phyloP scores from a whole-genome alignment of 2,797 vertebrate genomes.

The Podarcis lilfordi region DNA sequence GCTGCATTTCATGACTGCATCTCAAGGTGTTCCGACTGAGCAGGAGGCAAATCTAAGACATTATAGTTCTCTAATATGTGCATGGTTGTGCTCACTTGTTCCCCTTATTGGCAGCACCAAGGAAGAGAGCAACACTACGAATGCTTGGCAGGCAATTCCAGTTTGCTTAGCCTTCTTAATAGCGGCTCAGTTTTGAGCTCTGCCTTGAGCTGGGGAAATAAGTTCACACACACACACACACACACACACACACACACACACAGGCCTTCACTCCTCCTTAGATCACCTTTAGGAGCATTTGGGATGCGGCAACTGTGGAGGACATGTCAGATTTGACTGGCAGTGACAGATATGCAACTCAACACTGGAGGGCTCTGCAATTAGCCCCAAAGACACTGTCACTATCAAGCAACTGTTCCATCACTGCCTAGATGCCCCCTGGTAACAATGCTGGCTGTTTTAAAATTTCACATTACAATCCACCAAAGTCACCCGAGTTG shows the following conservation, averaged over 20 bases:
- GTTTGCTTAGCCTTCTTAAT: neutral
- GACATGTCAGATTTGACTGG: conserved; percentile 62
- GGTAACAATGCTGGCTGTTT: conserved; percentile 67
- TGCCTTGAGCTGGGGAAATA: neutral
- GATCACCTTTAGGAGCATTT: conserved; percentile 50
- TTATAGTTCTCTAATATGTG: neutral
- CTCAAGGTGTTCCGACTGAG: conserved; percentile 10
- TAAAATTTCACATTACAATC: conserved; percentile 65
- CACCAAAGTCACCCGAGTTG: conserved; percentile 56
- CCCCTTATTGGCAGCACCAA: neutral
- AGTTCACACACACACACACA: neutral
- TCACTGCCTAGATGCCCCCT: conserved; percentile 67
- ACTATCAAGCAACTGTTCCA: conserved; percentile 53
- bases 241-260: neutral
- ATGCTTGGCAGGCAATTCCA: neutral
- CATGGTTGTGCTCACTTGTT: neutral
- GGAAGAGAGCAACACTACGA: neutral
- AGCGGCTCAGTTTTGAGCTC: conserved; percentile 32
- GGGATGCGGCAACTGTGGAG: conserved; percentile 41
- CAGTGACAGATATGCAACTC: conserved; percentile 56
- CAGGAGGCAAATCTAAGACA: neutral
- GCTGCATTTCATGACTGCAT: conserved; percentile 31
- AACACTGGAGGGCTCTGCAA: conserved; percentile 65
- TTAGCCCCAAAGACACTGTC: conserved; percentile 72
- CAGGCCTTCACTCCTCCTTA: conserved; percentile 50